A percentile compares a stretch with the other conserved stretches of the same genome.
Conservation (phyloP, 2,888 invertebrate genomes). For the Ernsta delagoae region DNA sequence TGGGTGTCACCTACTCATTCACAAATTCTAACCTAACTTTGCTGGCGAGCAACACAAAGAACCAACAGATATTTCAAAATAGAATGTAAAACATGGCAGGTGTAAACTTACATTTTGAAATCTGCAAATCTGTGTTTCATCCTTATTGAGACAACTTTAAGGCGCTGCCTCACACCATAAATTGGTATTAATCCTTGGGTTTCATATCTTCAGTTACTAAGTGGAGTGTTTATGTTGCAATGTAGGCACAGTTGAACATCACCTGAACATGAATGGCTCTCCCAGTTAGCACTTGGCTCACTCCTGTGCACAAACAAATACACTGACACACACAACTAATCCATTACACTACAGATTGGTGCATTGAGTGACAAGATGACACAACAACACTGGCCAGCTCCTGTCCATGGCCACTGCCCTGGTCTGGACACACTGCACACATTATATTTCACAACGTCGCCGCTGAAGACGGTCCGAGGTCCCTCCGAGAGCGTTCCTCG, state of each 20-base stretch:
- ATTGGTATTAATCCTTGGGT: slow-evolving; percentile 18
- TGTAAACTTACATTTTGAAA: slow-evolving; percentile 33
- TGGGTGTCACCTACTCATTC: slow-evolving; percentile 6
- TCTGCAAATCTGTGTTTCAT: slow-evolving; percentile 36
- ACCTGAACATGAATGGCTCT: slow-evolving; percentile 44
- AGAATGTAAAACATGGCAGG: slow-evolving; percentile 7
- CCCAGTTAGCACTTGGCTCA: slow-evolving; percentile 30
- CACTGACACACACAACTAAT: slow-evolving; percentile 51
- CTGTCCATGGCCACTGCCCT: slow-evolving; percentile 49
- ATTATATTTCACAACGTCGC: slow-evolving; percentile 53
- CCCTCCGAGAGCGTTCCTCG: slow-evolving; percentile 28
- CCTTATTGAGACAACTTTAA: slow-evolving; percentile 17
- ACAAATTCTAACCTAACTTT: slow-evolving; percentile 12
- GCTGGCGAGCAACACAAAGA: slow-evolving; percentile 4
- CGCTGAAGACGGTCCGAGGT: slow-evolving; percentile 45
- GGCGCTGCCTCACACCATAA: slow-evolving; percentile 19
- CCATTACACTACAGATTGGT: slow-evolving; percentile 48
- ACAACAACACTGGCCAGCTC: slow-evolving; percentile 31
- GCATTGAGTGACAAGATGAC: slow-evolving; percentile 42
- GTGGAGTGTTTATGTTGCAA: slow-evolving; percentile 16
- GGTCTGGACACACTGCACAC: slow-evolving; percentile 52
- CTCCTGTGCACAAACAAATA: slow-evolving; percentile 45
- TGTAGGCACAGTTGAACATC: slow-evolving; percentile 39
- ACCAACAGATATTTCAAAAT: slow-evolving; percentile 6
- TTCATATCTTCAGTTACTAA: slow-evolving; percentile 27